phyloP scores from a whole-genome alignment of 2,113 vertebrate genomes.

The Gopherus evgoodei region DNA sequence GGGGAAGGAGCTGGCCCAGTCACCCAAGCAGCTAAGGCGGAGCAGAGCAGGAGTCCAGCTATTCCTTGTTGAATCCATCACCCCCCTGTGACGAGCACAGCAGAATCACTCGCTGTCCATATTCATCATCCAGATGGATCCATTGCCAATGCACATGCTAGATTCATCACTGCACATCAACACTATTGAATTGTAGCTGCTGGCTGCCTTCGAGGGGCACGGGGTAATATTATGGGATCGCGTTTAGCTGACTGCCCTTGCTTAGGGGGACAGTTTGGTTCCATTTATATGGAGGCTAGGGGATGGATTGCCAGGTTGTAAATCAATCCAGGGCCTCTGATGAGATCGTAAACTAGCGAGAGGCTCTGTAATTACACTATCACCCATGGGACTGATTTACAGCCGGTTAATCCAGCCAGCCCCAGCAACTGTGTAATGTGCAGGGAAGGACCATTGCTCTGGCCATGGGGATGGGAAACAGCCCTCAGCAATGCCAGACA shows the following conservation, averaged over 20 bases:
- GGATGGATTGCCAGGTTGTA: background rate
- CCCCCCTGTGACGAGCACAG: background rate
- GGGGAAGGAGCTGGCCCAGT: background rate
- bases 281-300: background rate
- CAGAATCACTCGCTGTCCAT: background rate
- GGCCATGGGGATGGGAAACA: background rate
- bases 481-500: background rate
- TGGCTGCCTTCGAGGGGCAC: background rate
- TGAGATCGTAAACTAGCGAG: background rate
- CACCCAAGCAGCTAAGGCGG: background rate
- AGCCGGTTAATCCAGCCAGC: background rate
- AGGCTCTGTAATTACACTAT: background rate
- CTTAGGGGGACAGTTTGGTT: background rate
- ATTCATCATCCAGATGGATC: background rate
- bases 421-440: background rate
- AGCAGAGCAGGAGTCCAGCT: background rate
- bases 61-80: background rate
- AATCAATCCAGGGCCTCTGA: background rate
- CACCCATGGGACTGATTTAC: background rate
- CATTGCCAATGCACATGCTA: background rate
- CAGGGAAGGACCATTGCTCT: background rate
- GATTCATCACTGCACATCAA: background rate
- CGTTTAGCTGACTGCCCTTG: background rate
- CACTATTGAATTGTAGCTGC: background rate
- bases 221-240: too few relatives aligned